Evolutionary conservation across 1,140 invertebrate genomes (phyloP).

Genomic region (Eupristina koningsbergeri): DNA sequence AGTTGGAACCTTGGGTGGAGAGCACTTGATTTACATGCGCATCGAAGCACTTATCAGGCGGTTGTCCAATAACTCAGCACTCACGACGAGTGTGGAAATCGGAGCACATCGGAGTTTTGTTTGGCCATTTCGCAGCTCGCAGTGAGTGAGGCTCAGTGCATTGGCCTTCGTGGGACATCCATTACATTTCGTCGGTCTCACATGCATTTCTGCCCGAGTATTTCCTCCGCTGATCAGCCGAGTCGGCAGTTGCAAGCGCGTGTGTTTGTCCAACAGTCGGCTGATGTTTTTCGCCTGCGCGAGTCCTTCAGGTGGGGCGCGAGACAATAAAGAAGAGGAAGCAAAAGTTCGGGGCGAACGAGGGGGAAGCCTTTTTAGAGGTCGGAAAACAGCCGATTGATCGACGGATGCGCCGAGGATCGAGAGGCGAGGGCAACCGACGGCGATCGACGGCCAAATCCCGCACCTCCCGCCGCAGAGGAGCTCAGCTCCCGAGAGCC

Average conservation of each 20-base stretch:
- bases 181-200: background rate
- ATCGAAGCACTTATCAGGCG: background rate
- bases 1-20: background rate
- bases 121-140: background rate
- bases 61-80: background rate
- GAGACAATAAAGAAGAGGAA: background rate
- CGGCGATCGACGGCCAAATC: no score
- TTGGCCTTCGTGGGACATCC: conserved; percentile 35
- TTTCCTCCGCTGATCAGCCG: background rate
- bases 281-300: background rate
- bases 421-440: no score
- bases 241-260: background rate
- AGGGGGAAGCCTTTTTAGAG: no score
- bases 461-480: no score
- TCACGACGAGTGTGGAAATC: conserved; percentile 12
- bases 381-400: no score
- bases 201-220: background rate
- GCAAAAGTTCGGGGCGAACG: background rate
- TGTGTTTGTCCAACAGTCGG: background rate
- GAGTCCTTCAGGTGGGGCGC: no score
- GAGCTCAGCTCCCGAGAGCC: no score
- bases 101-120: conserved; percentile 23
- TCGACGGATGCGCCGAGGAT: no score
- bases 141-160: no score
- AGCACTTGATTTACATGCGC: background rate